phyloP scores from a whole-genome alignment of 1,140 invertebrate genomes.

The Monochamus saltuarius region DNA sequence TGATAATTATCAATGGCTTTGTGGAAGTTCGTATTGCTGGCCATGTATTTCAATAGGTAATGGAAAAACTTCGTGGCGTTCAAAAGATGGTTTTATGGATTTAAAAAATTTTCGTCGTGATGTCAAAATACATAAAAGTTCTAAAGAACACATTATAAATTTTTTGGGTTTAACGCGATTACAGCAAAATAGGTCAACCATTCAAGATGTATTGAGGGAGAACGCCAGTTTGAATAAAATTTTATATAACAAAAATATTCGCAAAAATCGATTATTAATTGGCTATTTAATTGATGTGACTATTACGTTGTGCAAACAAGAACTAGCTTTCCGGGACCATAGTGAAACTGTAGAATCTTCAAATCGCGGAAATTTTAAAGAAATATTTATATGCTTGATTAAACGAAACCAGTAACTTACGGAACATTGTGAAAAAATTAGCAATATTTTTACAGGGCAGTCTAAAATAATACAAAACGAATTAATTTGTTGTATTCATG shows the following conservation, averaged over 20 bases:
- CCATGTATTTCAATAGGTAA: slow-evolving; percentile 14
- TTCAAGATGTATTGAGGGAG: slow-evolving; percentile 20
- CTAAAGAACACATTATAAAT: slow-evolving; percentile 22
- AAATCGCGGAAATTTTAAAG: slow-evolving; percentile 27
- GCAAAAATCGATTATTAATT: slow-evolving; percentile 23
- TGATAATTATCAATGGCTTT: slow-evolving; percentile 13
- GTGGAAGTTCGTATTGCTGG: slow-evolving; percentile 19
- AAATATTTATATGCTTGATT: slow-evolving; percentile 21
- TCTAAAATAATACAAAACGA: slow-evolving; percentile 26
- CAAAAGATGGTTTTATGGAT: slow-evolving; percentile 9
- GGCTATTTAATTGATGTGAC: slow-evolving; percentile 25
- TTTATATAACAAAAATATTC: slow-evolving; percentile 29
- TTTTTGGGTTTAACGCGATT: slow-evolving; percentile 8
- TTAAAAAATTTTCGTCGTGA: slow-evolving; percentile 17
- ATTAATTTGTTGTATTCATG: slow-evolving; percentile 21
- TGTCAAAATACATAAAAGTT: slow-evolving; percentile 17
- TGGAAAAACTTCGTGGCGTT: neutral
- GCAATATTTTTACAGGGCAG: slow-evolving; percentile 23
- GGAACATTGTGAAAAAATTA: slow-evolving; percentile 16
- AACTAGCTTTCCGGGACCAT: slow-evolving; percentile 23
- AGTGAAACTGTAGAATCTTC: slow-evolving; percentile 14
- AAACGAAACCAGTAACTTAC: slow-evolving; percentile 18
- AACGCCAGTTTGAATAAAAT: slow-evolving; percentile 17
- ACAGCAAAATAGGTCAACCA: slow-evolving; percentile 11
- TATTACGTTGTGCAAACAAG: slow-evolving; percentile 24